Conservation (phyloP, 2,113 vertebrate genomes). For the Chlorodrepanis virens region DNA sequence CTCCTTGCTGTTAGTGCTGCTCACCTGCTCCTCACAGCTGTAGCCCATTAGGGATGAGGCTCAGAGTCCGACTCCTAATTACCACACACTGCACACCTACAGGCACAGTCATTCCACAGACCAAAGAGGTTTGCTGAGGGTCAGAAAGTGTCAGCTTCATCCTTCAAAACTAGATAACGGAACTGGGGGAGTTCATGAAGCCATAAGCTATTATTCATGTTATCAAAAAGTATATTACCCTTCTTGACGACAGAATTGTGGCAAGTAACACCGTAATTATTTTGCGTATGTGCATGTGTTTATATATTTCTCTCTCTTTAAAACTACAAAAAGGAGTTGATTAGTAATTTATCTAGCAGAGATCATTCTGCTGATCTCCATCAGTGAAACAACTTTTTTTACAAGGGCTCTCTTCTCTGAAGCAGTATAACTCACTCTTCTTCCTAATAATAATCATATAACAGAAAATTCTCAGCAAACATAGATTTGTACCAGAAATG, state of each 20-base stretch:
- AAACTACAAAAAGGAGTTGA: background rate
- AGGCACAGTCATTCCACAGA: background rate
- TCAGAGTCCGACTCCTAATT: rapidly evolving
- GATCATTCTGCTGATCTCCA: background rate
- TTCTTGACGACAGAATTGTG: background rate
- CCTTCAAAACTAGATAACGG: background rate
- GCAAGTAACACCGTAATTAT: background rate
- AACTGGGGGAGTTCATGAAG: background rate
- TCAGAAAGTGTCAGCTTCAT: background rate
- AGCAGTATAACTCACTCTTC: background rate
- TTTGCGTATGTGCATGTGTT: background rate
- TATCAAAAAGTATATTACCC: background rate
- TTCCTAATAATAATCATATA: background rate
- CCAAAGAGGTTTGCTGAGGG: background rate
- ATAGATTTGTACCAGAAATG: background rate
- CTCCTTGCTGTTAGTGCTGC: background rate
- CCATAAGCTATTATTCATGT: background rate
- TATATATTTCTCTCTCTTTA: background rate
- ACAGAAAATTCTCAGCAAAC: background rate
- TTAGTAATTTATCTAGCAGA: background rate
- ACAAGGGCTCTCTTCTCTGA: background rate
- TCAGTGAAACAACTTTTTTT: background rate
- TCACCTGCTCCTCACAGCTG: background rate
- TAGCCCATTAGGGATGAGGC: background rate
- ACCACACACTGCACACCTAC: background rate